These are phyloP conservation scores for Coptotermes formosanus DNA, from an alignment of 1,140 invertebrate genomes.

Conservation along the genomic window DNA sequence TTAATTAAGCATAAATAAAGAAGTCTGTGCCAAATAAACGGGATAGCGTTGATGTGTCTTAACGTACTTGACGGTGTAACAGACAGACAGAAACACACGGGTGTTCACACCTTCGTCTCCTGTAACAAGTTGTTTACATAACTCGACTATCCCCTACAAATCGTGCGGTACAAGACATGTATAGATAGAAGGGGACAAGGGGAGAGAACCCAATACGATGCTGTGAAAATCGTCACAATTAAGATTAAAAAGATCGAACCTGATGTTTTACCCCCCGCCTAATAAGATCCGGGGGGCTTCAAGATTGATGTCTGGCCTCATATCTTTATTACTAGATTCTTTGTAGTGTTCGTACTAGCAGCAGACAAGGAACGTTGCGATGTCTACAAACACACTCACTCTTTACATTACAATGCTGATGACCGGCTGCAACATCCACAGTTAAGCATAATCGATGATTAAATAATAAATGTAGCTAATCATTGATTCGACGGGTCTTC, in stretches of 20 bases:
- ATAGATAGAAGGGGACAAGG: neutral
- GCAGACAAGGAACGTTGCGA: neutral
- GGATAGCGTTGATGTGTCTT: too few species aligned
- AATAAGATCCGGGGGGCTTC: conserved; percentile 19
- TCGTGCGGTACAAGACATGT: neutral
- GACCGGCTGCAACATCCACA: neutral
- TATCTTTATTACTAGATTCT: conserved; percentile 26
- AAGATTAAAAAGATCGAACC: conserved; percentile 21
- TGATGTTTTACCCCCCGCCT: conserved; percentile 18
- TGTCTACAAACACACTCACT: neutral
- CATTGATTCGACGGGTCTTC: too few species aligned
- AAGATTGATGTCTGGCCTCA: conserved; percentile 26
- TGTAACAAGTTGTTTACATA: neutral
- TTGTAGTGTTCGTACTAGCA: neutral
- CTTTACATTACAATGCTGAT: conserved; percentile 17
- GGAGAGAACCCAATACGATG: neutral
- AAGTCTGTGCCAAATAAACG: too few species aligned
- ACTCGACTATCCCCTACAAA: conserved; percentile 3
- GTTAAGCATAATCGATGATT: neutral
- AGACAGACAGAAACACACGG: neutral
- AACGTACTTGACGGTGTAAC: too few species aligned
- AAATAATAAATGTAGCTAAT: too few species aligned
- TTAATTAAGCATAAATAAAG: too few species aligned
- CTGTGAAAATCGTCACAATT: conserved; percentile 31
- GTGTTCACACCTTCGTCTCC: neutral